These are phyloP conservation scores for Furcula furcula DNA, from an alignment of 2,888 invertebrate genomes.

Conservation along the genomic window DNA sequence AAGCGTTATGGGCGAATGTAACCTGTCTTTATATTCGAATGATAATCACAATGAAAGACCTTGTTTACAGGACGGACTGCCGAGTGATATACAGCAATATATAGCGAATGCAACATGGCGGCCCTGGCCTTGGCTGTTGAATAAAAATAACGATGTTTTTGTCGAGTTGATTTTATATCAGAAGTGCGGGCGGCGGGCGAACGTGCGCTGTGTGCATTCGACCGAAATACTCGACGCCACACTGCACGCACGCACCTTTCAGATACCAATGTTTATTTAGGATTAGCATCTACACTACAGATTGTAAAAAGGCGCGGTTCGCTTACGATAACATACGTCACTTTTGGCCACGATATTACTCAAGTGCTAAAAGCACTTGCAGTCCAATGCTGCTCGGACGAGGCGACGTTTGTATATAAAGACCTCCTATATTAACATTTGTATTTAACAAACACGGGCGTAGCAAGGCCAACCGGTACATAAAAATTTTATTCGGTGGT, in stretches of 20 bases:
- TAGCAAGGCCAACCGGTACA: constrained; percentile 44
- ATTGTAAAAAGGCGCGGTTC: constrained; percentile 24
- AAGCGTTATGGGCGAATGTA: too few relatives aligned
- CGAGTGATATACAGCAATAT: constrained; percentile 35
- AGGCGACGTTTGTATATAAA: constrained; percentile 34
- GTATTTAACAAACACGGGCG: constrained; percentile 51
- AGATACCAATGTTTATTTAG: constrained; percentile 27
- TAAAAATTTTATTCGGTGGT: constrained; percentile 19
- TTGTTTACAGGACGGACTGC: constrained; percentile 64
- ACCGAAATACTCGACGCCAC: constrained; percentile 25
- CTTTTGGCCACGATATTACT: constrained; percentile 33
- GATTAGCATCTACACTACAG: constrained; percentile 10
- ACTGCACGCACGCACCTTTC: constrained; percentile 13
- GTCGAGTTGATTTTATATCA: constrained; percentile 68
- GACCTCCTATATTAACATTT: constrained; percentile 45
- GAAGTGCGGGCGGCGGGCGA: constrained; percentile 42
- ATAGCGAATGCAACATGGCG: constrained; percentile 70
- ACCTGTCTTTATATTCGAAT: constrained; percentile 6
- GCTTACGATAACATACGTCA: constrained; percentile 30
- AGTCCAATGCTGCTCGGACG: constrained; percentile 26
- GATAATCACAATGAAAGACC: constrained; percentile 38
- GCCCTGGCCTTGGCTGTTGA: constrained; percentile 64
- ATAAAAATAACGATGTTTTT: constrained; percentile 77
- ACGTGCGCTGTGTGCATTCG: constrained; percentile 29
- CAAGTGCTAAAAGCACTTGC: constrained; percentile 57